Conservation (phyloP, 2,888 invertebrate genomes). For the Pseudeuparius sepicola region DNA sequence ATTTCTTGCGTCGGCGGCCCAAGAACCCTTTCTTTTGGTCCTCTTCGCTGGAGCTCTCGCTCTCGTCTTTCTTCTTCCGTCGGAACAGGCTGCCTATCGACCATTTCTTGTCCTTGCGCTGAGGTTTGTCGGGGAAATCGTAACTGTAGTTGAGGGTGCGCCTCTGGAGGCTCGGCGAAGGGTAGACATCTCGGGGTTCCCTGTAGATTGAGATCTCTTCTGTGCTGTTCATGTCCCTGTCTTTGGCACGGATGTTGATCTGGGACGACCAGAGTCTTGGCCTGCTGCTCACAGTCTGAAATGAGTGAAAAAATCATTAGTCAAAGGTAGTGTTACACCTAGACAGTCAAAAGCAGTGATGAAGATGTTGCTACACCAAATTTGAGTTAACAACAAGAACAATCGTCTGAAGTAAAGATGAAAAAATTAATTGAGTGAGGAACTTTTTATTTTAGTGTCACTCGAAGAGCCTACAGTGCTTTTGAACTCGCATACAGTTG, state of each 20-base stretch:
- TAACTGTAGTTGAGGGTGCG: slow-evolving; percentile 42
- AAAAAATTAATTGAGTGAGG: no score
- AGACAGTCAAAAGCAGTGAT: not conserved
- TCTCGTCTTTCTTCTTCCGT: slow-evolving; percentile 61
- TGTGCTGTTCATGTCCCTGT: slow-evolving; percentile 34
- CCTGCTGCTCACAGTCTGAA: slow-evolving; percentile 40
- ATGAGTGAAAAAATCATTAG: slow-evolving; percentile 24
- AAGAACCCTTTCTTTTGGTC: slow-evolving; percentile 36
- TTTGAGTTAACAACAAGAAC: no score
- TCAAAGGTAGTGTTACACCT: no score
- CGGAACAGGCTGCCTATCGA: slow-evolving; percentile 70
- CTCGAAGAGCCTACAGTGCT: no score
- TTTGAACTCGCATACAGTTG: no score
- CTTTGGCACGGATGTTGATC: slow-evolving; percentile 32
- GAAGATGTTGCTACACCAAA: not conserved
- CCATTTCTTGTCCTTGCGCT: slow-evolving; percentile 58
- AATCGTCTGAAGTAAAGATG: no score
- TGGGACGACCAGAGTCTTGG: slow-evolving; percentile 38
- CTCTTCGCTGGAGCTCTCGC: slow-evolving; percentile 45
- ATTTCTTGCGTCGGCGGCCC: slow-evolving; percentile 36
- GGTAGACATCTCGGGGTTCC: slow-evolving; percentile 24
- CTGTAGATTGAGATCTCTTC: slow-evolving; percentile 31
- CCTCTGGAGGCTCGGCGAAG: slow-evolving; percentile 31
- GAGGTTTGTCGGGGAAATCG: slow-evolving; percentile 40
- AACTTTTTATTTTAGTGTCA: no score